Conservation (phyloP, 2,113 vertebrate species). For the Catharus minimus region DNA sequence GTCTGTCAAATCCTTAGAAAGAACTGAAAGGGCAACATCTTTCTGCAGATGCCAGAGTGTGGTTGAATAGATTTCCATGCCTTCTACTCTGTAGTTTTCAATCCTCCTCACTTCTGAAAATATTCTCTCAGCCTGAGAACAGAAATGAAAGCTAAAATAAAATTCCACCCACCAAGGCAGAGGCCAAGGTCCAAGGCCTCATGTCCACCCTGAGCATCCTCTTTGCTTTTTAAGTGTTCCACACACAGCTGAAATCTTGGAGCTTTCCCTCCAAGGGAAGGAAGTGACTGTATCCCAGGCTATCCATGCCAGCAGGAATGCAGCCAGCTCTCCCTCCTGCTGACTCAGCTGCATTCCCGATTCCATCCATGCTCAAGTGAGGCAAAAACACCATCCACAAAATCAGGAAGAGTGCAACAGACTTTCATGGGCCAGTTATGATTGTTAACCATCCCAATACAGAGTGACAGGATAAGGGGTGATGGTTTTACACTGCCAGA, state of each 20-base stretch:
- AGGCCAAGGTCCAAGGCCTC: background rate
- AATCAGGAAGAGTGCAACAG: background rate
- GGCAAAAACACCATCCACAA: background rate
- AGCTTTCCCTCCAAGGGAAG: background rate
- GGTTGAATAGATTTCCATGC: conserved; percentile 98
- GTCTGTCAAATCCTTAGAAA: conserved; percentile 97
- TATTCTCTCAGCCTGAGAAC: conserved; percentile 89
- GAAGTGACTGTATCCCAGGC: background rate
- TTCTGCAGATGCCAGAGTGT: conserved; percentile 98
- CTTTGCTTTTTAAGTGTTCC: background rate
- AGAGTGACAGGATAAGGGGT: background rate
- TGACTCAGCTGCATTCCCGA: background rate
- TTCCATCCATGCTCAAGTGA: fast-evolving
- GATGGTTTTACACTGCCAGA: background rate
- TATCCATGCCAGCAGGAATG: fast-evolving
- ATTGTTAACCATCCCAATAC: background rate
- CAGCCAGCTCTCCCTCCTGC: background rate
- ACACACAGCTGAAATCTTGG: background rate
- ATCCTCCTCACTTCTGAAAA: conserved; percentile 96
- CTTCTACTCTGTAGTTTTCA: conserved; percentile 93
- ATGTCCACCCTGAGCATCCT: background rate
- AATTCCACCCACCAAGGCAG: background rate
- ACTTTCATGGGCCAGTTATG: background rate
- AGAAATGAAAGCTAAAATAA: background rate
- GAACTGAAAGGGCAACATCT: conserved; percentile 93